These are phyloP conservation scores for Crocodylus rhombifer DNA, from an alignment of 2,797 vertebrate genomes.

Conservation along the genomic window DNA sequence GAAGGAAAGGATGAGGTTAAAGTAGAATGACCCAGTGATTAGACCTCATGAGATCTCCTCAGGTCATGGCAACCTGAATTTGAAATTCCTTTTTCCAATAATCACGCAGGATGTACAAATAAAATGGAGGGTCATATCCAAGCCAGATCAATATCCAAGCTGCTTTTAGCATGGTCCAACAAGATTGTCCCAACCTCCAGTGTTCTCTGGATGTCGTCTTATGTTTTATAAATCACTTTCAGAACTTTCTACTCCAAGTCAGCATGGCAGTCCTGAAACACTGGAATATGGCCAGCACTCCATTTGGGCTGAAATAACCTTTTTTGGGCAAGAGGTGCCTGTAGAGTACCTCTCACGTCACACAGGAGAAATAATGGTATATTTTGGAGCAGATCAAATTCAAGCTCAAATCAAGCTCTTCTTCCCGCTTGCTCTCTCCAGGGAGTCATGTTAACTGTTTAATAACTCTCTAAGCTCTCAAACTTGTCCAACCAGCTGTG, in stretches of 20 bases:
- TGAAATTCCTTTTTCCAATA: neutral
- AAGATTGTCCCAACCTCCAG: neutral
- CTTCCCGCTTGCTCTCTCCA: neutral
- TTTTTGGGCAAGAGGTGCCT: neutral
- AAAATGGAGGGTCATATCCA: fast-evolving
- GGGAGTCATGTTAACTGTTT: fast-evolving
- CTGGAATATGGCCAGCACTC: neutral
- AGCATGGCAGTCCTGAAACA: neutral
- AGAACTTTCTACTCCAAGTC: neutral
- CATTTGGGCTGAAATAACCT: neutral
- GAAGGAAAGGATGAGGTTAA: neutral
- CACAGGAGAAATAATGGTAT: neutral
- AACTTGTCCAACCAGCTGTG: neutral
- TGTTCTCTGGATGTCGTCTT: neutral
- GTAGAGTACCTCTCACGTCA: neutral
- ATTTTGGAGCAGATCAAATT: constrained; percentile 36
- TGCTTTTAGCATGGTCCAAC: neutral
- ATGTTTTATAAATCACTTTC: neutral
- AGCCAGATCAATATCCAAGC: neutral
- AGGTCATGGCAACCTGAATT: neutral
- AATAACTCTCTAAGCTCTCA: neutral
- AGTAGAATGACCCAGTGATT: neutral
- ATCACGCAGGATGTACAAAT: fast-evolving
- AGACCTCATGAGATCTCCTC: neutral
- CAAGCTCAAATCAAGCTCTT: constrained; percentile 14